Evolutionary conservation across 2,797 vertebrate species (phyloP).

Genomic region (Ctenopoma multispine): DNA sequence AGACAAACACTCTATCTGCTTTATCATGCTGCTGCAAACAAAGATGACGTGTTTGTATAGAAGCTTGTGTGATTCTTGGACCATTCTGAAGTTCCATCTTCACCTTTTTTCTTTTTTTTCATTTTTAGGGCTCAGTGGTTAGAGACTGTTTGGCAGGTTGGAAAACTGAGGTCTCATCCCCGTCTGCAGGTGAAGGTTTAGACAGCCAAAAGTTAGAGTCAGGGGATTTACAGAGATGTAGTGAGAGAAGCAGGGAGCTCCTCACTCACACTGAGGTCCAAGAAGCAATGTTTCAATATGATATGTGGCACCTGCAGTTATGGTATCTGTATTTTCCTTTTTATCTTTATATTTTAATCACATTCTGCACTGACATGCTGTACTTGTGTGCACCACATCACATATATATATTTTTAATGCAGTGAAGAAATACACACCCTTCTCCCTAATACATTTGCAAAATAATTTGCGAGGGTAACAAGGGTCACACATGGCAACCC

Average conservation of each 20-base stretch:
- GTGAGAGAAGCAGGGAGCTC: slow-evolving; percentile 32
- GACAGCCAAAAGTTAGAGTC: slow-evolving; percentile 59
- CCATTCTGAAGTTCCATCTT: slow-evolving; percentile 6
- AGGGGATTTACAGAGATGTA: slow-evolving; percentile 62
- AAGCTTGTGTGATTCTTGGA: slow-evolving; percentile 6
- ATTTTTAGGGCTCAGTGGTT: slow-evolving; percentile 67
- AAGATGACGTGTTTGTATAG: slow-evolving; percentile 14
- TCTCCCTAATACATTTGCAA: slow-evolving; percentile 12
- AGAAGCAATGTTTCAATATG: slow-evolving; percentile 28
- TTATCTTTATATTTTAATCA: too few species aligned
- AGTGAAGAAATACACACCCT: background rate
- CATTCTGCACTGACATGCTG: too few species aligned
- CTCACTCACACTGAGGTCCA: slow-evolving; percentile 21
- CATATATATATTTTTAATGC: background rate
- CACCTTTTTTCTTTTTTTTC: background rate
- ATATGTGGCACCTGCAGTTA: background rate
- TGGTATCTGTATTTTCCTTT: background rate
- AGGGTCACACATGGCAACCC: slow-evolving; percentile 52
- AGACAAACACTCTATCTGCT: background rate
- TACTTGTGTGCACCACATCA: background rate
- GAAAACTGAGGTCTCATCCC: slow-evolving; percentile 44
- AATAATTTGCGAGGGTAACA: slow-evolving; percentile 31
- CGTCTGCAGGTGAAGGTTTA: slow-evolving; percentile 55
- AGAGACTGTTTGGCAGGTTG: slow-evolving; percentile 62
- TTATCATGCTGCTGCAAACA: background rate